phyloP scores from a whole-genome alignment of 35 echinoderm and acorn worm genomes.

The Heliocidaris erythrogramma region DNA sequence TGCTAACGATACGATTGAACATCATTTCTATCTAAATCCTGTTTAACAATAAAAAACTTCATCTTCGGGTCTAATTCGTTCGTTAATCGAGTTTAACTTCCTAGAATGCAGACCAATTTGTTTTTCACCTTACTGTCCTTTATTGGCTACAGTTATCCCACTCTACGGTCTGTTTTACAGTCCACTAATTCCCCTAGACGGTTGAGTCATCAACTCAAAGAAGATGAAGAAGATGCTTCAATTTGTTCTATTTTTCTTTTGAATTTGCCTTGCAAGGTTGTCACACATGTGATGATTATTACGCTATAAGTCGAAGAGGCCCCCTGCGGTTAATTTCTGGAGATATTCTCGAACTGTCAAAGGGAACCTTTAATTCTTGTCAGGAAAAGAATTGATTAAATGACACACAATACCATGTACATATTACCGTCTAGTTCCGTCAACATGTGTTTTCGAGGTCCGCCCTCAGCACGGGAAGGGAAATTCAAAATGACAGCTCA shows the following conservation, averaged over 20 bases:
- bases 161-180: neutral
- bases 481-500: constrained; percentile 38
- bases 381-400: constrained; percentile 38
- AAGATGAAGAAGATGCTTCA: neutral
- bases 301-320: neutral
- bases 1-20: too few species aligned
- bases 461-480: neutral
- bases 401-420: constrained; percentile 42
- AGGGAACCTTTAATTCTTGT: constrained; percentile 15
- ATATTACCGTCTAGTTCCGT: constrained; percentile 24
- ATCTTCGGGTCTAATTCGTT: too few species aligned
- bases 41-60: too few species aligned
- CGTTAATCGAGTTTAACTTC: neutral
- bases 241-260: neutral
- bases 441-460: constrained; percentile 30
- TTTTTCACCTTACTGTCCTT: neutral
- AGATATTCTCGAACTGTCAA: neutral
- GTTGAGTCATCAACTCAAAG: neutral
- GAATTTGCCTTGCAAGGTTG: neutral
- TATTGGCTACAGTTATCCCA: neutral
- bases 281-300: neutral
- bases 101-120: neutral
- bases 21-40: too few species aligned
- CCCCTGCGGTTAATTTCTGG: neutral
- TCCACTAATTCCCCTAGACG: neutral